Evolutionary conservation across 2,888 invertebrate species (phyloP).

Genomic region (Amphipyra berbera): DNA sequence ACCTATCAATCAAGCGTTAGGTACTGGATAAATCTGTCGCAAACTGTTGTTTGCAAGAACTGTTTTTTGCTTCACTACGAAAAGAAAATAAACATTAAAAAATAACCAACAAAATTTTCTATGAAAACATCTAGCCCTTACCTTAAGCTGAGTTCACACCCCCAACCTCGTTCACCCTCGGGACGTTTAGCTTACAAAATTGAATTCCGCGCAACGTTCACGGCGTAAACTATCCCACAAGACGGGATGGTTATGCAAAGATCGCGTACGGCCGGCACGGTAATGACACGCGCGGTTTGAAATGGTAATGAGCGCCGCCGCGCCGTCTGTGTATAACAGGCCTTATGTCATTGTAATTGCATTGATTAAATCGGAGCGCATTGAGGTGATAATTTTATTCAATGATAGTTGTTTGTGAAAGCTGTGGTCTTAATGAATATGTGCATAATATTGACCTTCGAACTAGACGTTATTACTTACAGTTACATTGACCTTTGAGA

Average conservation of each 20-base stretch:
- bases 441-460: slow-evolving; percentile 18
- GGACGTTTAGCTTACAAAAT: slow-evolving; percentile 76
- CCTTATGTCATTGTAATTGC: slow-evolving; percentile 55
- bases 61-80: not conserved
- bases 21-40: no score
- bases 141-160: slow-evolving; percentile 48
- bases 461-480: slow-evolving; percentile 1
- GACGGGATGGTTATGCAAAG: slow-evolving; percentile 66
- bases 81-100: slow-evolving; percentile 8
- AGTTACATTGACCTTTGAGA: slow-evolving; percentile 3
- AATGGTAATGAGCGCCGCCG: slow-evolving; percentile 54
- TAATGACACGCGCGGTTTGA: slow-evolving; percentile 63
- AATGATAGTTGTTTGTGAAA: slow-evolving; percentile 37
- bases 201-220: slow-evolving; percentile 81
- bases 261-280: slow-evolving; percentile 55
- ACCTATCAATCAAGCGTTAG: no score
- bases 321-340: slow-evolving; percentile 53
- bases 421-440: slow-evolving; percentile 8
- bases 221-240: slow-evolving; percentile 79
- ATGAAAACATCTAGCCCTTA: slow-evolving; percentile 31
- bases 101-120: slow-evolving; percentile 20
- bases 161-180: slow-evolving; percentile 30
- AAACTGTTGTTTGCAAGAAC: no score
- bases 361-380: slow-evolving; percentile 50
- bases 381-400: slow-evolving; percentile 50